phyloP scores from a whole-genome alignment of 2,888 invertebrate genomes.

The Formica aserva region DNA sequence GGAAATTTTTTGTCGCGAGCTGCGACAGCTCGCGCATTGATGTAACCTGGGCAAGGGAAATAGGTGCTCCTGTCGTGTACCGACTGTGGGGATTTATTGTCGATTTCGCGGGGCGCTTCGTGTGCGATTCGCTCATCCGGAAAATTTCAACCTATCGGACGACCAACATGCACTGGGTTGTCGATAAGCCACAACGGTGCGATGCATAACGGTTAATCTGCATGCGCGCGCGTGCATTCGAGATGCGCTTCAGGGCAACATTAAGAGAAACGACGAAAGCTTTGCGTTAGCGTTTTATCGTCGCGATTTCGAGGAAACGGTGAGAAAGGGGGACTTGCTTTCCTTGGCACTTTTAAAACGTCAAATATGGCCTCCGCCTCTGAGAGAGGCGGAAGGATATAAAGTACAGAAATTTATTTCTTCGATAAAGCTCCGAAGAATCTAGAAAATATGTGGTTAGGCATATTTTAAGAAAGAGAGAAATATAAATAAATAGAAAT shows the following conservation, averaged over 20 bases:
- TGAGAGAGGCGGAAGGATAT: background rate
- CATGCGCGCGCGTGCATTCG: constrained; percentile 30
- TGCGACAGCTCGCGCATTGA: constrained; percentile 16
- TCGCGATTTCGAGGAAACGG: background rate
- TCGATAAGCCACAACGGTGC: constrained; percentile 69
- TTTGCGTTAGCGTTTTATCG: background rate
- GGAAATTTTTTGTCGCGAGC: constrained; percentile 40
- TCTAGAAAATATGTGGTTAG: background rate
- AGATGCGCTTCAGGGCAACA: constrained; percentile 3
- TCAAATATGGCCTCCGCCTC: background rate
- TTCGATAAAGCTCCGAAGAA: background rate
- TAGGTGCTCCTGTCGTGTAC: background rate
- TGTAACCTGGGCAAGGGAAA: background rate
- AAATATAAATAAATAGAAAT: background rate
- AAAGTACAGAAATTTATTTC: background rate
- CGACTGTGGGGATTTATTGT: constrained; percentile 67
- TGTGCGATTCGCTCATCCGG: constrained; percentile 17
- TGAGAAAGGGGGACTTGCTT: background rate
- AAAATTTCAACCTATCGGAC: constrained; percentile 64
- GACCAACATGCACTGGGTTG: constrained; percentile 56
- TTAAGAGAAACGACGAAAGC: background rate
- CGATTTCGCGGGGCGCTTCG: constrained; percentile 59
- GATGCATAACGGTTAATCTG: constrained; percentile 68
- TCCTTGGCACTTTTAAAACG: background rate
- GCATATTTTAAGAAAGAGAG: background rate